Conservation (phyloP, 2,113 vertebrate species). For the Tenebrosternarchus preto region DNA sequence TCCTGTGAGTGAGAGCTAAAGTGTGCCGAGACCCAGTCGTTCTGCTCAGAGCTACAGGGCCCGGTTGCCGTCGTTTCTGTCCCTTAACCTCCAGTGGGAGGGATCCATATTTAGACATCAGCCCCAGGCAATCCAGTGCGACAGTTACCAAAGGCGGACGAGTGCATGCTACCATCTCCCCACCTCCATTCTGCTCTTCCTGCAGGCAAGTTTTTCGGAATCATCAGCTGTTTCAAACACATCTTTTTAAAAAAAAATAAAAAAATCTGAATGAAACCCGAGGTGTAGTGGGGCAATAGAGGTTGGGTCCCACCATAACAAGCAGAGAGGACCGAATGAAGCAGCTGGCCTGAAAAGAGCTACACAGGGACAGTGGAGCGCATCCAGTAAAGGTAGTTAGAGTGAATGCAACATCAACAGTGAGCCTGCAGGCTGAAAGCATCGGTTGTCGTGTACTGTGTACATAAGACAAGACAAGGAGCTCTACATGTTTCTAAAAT, state of each 20-base stretch:
- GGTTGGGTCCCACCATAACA: not conserved
- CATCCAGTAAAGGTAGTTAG: not conserved
- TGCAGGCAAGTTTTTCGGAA: not conserved
- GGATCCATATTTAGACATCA: conserved; percentile 36
- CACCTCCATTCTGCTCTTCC: not conserved
- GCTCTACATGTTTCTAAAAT: not conserved
- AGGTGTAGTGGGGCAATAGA: conserved; percentile 14
- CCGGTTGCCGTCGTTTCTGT: not conserved
- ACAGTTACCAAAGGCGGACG: conserved; percentile 40
- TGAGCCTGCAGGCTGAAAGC: not conserved
- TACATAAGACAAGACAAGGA: not conserved
- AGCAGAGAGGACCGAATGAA: conserved; percentile 22
- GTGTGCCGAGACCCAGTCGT: not conserved
- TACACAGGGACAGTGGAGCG: not conserved
- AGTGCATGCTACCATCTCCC: not conserved
- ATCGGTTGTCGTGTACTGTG: not conserved
- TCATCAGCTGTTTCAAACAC: not conserved
- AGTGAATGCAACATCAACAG: not conserved
- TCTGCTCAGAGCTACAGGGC: conserved; percentile 15
- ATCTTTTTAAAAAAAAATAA: not conserved
- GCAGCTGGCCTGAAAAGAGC: conserved; percentile 19
- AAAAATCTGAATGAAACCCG: conserved; percentile 21
- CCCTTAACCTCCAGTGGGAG: conserved; percentile 13
- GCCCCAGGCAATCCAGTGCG: conserved; percentile 25
- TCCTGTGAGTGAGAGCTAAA: conserved; percentile 19